Base-by-base conservation (phyloP, 2,113 vertebrate genomes). In the Sprattus sprattus region DNA sequence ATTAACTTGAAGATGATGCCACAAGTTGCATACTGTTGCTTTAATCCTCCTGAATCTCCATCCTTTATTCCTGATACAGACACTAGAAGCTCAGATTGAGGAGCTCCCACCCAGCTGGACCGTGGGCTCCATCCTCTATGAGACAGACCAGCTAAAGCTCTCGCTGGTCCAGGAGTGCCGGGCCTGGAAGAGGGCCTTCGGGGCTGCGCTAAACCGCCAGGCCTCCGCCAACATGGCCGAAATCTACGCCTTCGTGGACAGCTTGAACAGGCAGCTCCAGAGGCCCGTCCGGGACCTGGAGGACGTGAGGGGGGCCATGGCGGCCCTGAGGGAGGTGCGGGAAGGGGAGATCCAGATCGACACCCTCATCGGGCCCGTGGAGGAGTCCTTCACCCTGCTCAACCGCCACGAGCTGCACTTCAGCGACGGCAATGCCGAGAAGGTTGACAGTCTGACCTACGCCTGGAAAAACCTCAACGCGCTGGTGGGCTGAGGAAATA, bases 301-400 rank as follows among this genome's bases (percentile, higher is more conserved):
- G 0, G 96, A 96, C 44, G 94, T 96, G 2, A 89, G 95, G 32
- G 94, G 81, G 52, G 91, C 95, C 81, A 97, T 96, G 95, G 94
- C 90, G 18, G 89, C 92, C 0, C 90, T 97, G 22, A 93, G 90
- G 81, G 95, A 96, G 92, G 88, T 96, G 2, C 93, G 95, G 57
- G 94, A 96, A 86, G 93, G 93, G 1, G 96, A 96, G 92, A 90
- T 95, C 60, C 92, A 87, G 67, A 93, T 96, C 10, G 96, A 96
- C 32, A 82, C 90, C 90, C 92, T 88, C 80, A 92, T 96, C 75
- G 94, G 94, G 22, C 95, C 94, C 7, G 91, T 96, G 85, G 96
- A 97, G 87, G 96, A 97, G 87, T 95, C 96, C 39, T 96, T 95
- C 1, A 46, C 94, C 39, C 91, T 97, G 22, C 94, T 97, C 39